Evolutionary conservation across 1,140 invertebrate genomes (phyloP).

Genomic region (Drosophila tristis): DNA sequence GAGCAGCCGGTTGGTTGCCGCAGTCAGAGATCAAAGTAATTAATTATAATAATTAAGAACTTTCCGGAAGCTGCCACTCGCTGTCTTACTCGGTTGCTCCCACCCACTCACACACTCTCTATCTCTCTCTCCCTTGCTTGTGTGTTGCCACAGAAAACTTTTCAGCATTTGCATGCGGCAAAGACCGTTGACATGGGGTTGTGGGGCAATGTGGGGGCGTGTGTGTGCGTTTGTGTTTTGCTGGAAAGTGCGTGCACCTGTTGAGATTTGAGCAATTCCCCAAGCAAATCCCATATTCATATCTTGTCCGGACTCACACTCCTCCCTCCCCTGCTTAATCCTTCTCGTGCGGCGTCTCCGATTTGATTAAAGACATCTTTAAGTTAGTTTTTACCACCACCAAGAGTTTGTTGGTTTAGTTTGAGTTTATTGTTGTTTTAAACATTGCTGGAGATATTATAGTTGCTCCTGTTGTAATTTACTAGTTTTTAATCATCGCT

Average conservation of each 20-base stretch:
- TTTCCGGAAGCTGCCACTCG: slow-evolving; percentile 41
- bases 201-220: no score
- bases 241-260: slow-evolving; percentile 78
- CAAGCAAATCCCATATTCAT: slow-evolving; percentile 80
- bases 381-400: background rate
- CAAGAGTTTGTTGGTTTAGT: slow-evolving; percentile 13
- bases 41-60: slow-evolving; percentile 83
- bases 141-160: slow-evolving; percentile 48
- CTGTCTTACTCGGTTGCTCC: no score
- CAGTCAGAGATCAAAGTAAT: slow-evolving; percentile 77
- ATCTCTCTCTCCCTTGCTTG: slow-evolving; percentile 16
- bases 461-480: slow-evolving; percentile 3
- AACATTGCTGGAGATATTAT: slow-evolving; percentile 23
- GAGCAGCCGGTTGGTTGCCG: slow-evolving; percentile 34
- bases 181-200: background rate
- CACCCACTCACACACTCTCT: background rate
- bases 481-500: slow-evolving; percentile 75
- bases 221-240: slow-evolving; percentile 16
- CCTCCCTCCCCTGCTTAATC: no score
- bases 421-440: no score
- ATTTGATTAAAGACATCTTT: slow-evolving; percentile 1
- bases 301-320: slow-evolving; percentile 51
- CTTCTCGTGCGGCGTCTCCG: background rate
- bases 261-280: slow-evolving; percentile 78
- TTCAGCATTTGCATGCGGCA: slow-evolving; percentile 36